A percentile compares a stretch with the other conserved stretches of the same genome.
Evolutionary conservation across 1,140 invertebrate genomes (phyloP).

Genomic region (Magallana ariakensis): DNA sequence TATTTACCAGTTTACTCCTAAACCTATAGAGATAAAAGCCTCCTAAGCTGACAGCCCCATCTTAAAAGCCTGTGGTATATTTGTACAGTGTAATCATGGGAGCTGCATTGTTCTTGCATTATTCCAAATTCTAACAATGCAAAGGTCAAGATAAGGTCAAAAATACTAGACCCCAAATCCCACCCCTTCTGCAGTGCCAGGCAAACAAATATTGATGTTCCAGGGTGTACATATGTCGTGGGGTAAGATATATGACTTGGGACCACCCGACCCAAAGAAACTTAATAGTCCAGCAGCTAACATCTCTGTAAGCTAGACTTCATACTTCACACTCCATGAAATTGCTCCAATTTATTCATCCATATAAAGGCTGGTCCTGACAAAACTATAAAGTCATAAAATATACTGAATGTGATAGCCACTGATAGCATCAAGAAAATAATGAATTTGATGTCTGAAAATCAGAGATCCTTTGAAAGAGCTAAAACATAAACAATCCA

Average conservation of each 20-base stretch:
- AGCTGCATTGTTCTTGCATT: conserved; percentile 26
- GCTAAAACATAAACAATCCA: conserved; percentile 2
- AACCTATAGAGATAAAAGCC: background rate
- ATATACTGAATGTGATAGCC: background rate
- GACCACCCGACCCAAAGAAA: conserved; percentile 12
- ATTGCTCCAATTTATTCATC: conserved; percentile 19
- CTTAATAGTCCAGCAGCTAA: background rate
- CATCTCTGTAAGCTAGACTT: background rate
- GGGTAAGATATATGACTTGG: background rate
- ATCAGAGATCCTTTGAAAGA: background rate
- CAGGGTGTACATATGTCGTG: background rate
- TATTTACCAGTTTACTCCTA: conserved; percentile 20
- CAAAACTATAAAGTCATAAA: conserved; percentile 7
- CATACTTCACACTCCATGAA: conserved; percentile 35
- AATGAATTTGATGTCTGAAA: conserved; percentile 6
- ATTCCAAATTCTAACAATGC: conserved; percentile 15
- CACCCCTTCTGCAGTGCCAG: background rate
- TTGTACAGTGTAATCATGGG: conserved; percentile 2
- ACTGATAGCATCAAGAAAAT: background rate
- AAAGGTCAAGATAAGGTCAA: conserved; percentile 31
- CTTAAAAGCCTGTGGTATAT: background rate
- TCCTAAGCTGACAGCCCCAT: background rate
- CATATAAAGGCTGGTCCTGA: background rate
- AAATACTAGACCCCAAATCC: background rate
- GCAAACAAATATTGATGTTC: conserved; percentile 4